Evolutionary conservation across 30 jellyfish, hydroid and myxozoan species (phyloP).

Genomic region (Aurelia sp.): DNA sequence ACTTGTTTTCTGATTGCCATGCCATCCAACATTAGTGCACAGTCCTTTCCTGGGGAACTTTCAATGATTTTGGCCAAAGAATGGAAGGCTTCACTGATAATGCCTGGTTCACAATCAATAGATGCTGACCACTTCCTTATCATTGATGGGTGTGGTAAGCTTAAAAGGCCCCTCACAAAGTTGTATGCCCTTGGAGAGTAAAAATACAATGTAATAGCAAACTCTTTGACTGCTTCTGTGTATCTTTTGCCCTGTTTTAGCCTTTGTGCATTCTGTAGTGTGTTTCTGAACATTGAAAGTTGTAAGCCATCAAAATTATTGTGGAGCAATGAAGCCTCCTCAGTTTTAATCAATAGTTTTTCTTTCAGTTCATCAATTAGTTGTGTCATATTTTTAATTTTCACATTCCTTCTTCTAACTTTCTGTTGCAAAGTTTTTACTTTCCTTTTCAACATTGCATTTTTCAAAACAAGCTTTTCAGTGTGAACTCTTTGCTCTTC

Average conservation of each 20-base stretch:
- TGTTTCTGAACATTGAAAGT: constrained; percentile 37
- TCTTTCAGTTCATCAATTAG: too few relatives aligned
- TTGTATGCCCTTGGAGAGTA: constrained; percentile 47
- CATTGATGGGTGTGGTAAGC: constrained; percentile 47
- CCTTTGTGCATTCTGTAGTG: constrained; percentile 38
- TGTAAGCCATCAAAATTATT: constrained; percentile 26
- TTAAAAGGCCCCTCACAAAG: constrained; percentile 22
- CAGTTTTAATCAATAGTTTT: too few relatives aligned
- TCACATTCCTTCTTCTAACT: too few relatives aligned
- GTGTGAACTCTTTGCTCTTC: too few relatives aligned
- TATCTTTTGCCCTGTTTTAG: constrained; percentile 22
- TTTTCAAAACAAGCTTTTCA: too few relatives aligned
- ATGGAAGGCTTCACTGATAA: constrained; percentile 18
- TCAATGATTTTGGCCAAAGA: constrained; percentile 3
- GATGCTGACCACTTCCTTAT: constrained; percentile 29
- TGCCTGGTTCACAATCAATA: constrained; percentile 41
- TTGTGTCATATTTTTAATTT: too few relatives aligned
- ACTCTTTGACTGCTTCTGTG: constrained; percentile 10
- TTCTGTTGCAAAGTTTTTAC: too few relatives aligned
- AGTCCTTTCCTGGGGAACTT: constrained; percentile 12
- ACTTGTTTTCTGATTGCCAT: constrained; percentile 27
- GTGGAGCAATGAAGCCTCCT: not conserved
- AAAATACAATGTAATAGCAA: constrained; percentile 30
- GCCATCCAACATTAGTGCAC: constrained; percentile 3
- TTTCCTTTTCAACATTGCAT: too few relatives aligned